A percentile compares a stretch with the other conserved stretches of the same genome.
These are phyloP conservation scores for Tiaroga cobitis DNA, from an alignment of 2,797 vertebrate species.

Conservation along the genomic window DNA sequence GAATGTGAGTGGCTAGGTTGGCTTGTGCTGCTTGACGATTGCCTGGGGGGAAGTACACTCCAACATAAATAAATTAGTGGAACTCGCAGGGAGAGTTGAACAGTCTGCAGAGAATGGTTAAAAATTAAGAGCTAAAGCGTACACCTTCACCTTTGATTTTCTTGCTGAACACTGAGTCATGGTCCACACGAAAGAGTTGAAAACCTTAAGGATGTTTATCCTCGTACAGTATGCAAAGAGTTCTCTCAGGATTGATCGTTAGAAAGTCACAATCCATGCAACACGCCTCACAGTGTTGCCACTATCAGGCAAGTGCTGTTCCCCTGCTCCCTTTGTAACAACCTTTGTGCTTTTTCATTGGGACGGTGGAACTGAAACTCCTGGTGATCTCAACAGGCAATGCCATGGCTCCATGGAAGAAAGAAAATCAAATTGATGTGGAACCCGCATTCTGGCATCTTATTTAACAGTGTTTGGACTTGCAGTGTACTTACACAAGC, in stretches of 20 bases:
- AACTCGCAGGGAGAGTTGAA: neutral
- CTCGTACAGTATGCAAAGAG: neutral
- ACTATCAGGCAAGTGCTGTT: neutral
- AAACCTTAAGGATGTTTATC: neutral
- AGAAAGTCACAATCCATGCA: neutral
- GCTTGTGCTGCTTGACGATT: neutral
- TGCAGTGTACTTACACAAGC: neutral
- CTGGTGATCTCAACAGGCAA: neutral
- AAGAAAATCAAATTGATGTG: neutral
- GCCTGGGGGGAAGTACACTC: constrained; percentile 1
- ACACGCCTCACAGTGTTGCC: neutral
- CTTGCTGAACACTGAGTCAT: neutral
- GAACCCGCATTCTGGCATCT: neutral
- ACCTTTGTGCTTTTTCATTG: neutral
- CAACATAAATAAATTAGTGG: constrained; percentile 22
- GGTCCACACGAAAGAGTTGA: too few species aligned
- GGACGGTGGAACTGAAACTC: neutral
- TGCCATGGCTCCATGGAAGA: neutral
- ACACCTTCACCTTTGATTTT: neutral
- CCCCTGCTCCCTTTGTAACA: neutral
- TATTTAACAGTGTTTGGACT: neutral
- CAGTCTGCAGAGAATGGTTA: constrained; percentile 7
- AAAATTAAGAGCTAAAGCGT: neutral
- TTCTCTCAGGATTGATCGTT: neutral
- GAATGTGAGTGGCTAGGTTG: neutral